Percentiles rank a stretch among this genome's conserved stretches.
Conservation (phyloP, 2,888 invertebrate species). For the Cactoblastis cactorum region DNA sequence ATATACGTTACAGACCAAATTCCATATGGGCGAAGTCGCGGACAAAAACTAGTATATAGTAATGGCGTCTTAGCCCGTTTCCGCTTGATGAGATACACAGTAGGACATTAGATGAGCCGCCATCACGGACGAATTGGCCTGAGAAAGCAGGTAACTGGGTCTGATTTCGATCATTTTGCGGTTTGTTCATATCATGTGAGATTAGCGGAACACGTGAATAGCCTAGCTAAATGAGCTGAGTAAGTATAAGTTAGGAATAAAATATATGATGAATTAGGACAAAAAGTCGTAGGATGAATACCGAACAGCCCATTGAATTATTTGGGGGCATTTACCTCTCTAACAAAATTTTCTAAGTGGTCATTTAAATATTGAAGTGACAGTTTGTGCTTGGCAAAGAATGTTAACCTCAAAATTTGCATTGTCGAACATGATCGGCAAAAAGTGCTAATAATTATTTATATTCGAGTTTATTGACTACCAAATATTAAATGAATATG, state of each 20-base stretch:
- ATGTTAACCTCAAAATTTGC: constrained; percentile 24
- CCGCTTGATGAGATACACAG: constrained; percentile 20
- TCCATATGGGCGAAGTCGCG: no score
- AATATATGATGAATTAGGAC: no score
- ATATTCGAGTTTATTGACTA: not conserved
- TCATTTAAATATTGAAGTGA: constrained; percentile 25
- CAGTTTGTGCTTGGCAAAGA: constrained; percentile 21
- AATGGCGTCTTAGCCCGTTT: not conserved
- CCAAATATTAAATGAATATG: no score
- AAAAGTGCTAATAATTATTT: not conserved
- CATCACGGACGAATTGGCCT: constrained; percentile 39
- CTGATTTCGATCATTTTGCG: constrained; percentile 24
- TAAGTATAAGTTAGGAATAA: no score
- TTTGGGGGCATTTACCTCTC: constrained; percentile 15
- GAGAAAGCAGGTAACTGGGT: constrained; percentile 46
- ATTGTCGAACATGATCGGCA: not conserved
- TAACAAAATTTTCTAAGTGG: constrained; percentile 23
- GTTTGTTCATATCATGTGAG: not conserved
- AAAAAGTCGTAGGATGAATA: not conserved
- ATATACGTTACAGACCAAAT: no score
- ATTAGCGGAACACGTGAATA: not conserved
- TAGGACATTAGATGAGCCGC: constrained; percentile 33
- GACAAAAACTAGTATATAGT: not conserved
- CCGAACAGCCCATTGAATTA: not conserved
- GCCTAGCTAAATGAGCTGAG: not conserved